These are phyloP conservation scores for Stichopus chloronotus DNA, from an alignment of 35 echinoderm and acorn worm genomes.

Conservation along the genomic window DNA sequence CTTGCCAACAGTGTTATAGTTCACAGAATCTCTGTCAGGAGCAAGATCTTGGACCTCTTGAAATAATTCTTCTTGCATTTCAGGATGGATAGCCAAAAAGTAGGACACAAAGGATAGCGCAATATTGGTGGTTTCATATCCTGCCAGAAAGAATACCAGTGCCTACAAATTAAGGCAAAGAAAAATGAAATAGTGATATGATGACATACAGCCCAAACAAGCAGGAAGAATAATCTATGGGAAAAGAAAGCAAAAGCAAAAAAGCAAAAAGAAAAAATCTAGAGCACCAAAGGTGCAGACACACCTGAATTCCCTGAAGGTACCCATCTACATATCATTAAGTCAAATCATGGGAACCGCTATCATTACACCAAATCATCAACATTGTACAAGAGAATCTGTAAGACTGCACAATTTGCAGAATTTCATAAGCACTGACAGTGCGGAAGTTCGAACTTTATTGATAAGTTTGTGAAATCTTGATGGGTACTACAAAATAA, in stretches of 20 bases:
- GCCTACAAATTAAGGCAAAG: conserved; percentile 2
- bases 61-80: conserved; percentile 36
- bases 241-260: too few species aligned
- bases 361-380: too few species aligned
- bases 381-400: too few species aligned
- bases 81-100: conserved; percentile 39
- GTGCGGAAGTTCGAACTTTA: too few species aligned
- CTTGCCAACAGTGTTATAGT: conserved; percentile 42
- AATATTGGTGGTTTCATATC: conserved; percentile 50
- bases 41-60: conserved; percentile 13
- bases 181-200: neutral
- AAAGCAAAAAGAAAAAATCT: neutral
- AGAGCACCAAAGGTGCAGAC: neutral
- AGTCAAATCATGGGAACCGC: too few species aligned
- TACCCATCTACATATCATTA: neutral
- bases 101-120: conserved; percentile 4
- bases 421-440: too few species aligned
- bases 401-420: too few species aligned
- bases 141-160: conserved; percentile 30
- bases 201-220: neutral
- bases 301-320: neutral
- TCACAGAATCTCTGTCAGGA: neutral
- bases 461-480: too few species aligned
- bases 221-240: too few species aligned
- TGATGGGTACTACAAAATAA: too few species aligned